Evolutionary conservation across 2,113 vertebrate genomes (phyloP), one percentile per base, ranked within the genome.

Genomic region (Rhinichthys klamathensis): DNA sequence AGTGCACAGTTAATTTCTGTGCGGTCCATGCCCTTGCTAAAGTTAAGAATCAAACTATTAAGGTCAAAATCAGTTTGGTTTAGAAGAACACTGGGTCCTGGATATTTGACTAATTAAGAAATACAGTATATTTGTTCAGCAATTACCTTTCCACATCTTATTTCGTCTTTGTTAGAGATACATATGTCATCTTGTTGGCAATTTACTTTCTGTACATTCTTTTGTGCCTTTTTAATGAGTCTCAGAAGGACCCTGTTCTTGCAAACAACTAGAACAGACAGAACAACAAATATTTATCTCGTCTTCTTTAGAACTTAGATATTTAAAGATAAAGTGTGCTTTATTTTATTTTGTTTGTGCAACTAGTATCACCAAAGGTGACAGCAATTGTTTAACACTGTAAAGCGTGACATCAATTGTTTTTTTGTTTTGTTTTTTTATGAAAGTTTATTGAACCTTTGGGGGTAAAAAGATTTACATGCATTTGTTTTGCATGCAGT

Each of bases 131-230:
- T 70, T 81, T 65, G 35, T 51, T 61, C 44, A 49, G 72, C 13
- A 63, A 44, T 63, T 54, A 44, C 15, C 23, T 46, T 67, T 86
- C 8, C 38, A 38, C 10, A 30, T 30, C 30, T n/a, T n/a, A n/a
- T n/a, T n/a, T n/a, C n/a, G n/a, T n/a, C n/a, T n/a, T n/a, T n/a
- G n/a, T n/a, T n/a, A n/a, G n/a, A n/a, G n/a, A n/a, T n/a, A n/a
- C n/a, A n/a, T n/a, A 67, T 67, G 73, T 78, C 61, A 58, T 38
- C 32, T 56, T 79, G 61, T 79, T 77, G 15, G 15, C 56, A 56
- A 84, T 65, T 51, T 77, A 56, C 51, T 25, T 18, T 32, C 15
- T 78, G 23, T 18, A 25, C 38, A 9, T 30, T 56, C 1, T 35
- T 77, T 16, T 11, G 18, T 35, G 30, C 75, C 44, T 58, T 18